Conservation (phyloP, 1,140 invertebrate species). For the Drosophila ogumai region DNA sequence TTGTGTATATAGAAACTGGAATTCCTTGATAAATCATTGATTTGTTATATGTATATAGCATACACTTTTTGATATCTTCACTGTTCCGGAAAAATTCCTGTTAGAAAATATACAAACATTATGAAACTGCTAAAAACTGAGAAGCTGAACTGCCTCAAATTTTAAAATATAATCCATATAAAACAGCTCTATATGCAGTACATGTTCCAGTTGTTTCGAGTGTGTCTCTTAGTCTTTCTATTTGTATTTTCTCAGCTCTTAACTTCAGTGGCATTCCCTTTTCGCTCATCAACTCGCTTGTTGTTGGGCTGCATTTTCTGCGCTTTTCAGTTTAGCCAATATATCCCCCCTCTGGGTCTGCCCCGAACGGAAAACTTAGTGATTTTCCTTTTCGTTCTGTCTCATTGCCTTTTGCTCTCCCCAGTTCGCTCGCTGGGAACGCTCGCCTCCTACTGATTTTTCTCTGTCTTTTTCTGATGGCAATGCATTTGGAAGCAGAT, state of each 20-base stretch:
- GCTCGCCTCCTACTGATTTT: conserved; percentile 6
- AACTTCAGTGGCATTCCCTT: conserved; percentile 47
- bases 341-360: neutral
- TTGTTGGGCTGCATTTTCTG: conserved; percentile 55
- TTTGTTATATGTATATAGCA: too few species aligned
- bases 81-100: too few species aligned
- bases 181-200: too few species aligned
- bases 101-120: too few species aligned
- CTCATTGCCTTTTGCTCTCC: conserved; percentile 43
- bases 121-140: too few species aligned
- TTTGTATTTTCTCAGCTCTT: conserved; percentile 12
- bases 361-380: neutral
- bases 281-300: conserved; percentile 59
- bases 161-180: neutral
- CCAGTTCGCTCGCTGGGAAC: conserved; percentile 9
- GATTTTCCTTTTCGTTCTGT: conserved; percentile 38
- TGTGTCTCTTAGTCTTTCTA: neutral
- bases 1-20: too few species aligned
- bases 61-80: too few species aligned
- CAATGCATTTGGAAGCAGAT: conserved; percentile 65
- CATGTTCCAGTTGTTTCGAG: neutral
- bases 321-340: conserved; percentile 56
- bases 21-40: too few species aligned
- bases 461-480: conserved; percentile 32
- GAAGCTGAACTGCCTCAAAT: neutral